Conservation (phyloP, 2,797 vertebrate genomes). For the Sphenodon punctatus region DNA sequence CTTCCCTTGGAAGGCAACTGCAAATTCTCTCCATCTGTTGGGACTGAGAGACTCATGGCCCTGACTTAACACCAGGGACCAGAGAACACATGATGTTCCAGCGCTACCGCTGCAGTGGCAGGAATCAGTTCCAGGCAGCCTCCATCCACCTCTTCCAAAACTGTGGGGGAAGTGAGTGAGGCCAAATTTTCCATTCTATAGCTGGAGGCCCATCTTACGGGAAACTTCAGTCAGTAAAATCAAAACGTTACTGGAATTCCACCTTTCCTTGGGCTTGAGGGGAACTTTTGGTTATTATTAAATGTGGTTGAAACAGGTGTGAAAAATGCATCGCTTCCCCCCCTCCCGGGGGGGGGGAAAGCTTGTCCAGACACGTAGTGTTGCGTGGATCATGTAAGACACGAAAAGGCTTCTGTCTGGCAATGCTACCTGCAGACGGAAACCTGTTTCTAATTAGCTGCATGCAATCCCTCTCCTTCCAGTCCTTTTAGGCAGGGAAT, state of each 20-base stretch:
- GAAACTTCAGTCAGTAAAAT: conserved; percentile 43
- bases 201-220: conserved; percentile 46
- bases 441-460: conserved; percentile 23
- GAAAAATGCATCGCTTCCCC: conserved; percentile 58
- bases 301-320: conserved; percentile 50
- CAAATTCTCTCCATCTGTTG: not conserved
- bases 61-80: not conserved
- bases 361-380: conserved; percentile 10
- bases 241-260: conserved; percentile 49
- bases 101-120: not conserved
- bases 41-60: not conserved
- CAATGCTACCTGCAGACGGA: not conserved
- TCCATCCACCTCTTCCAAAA: not conserved
- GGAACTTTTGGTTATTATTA: conserved; percentile 47
- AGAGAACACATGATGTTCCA: not conserved
- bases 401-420: conserved; percentile 50
- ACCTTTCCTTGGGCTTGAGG: conserved; percentile 6
- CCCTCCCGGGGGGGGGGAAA: no score
- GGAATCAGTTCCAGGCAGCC: conserved; percentile 14
- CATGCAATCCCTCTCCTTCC: not conserved
- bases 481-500: not conserved
- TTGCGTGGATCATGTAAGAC: not conserved
- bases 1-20: not conserved
- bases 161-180: conserved; percentile 33
- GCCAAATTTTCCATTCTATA: conserved; percentile 55